Percentiles rank a stretch among this genome's conserved stretches.
Conservation (phyloP, 2,888 invertebrate species). For the Acanthococcus lagerstroemiae region DNA sequence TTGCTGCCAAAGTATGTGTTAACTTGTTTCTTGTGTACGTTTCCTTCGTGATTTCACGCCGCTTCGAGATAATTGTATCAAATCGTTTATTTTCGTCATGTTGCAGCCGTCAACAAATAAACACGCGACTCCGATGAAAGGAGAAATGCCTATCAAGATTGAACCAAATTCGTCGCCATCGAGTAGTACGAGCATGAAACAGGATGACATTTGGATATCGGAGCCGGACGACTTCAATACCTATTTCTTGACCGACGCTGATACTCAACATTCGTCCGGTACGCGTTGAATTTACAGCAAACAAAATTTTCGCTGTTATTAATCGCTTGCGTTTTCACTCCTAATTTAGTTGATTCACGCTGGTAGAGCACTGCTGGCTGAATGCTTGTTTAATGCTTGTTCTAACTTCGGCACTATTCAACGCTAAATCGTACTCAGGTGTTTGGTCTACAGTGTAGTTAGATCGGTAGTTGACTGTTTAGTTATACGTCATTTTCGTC, state of each 20-base stretch:
- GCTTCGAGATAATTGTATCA: not conserved
- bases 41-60: not conserved
- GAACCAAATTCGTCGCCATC: slow-evolving; percentile 21
- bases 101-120: not conserved
- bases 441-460: too few relatives aligned
- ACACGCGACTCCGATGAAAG: not conserved
- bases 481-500: too few relatives aligned
- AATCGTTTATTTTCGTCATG: not conserved
- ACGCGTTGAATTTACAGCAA: slow-evolving; percentile 2
- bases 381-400: too few relatives aligned
- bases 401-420: too few relatives aligned
- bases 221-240: slow-evolving; percentile 23
- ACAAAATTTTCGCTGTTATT: not conserved
- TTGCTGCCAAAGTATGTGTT: not conserved
- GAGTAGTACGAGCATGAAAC: slow-evolving; percentile 17
- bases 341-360: not conserved
- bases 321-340: not conserved
- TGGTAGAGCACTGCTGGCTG: too few relatives aligned
- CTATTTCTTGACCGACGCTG: slow-evolving; percentile 19
- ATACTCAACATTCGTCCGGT: slow-evolving; percentile 21
- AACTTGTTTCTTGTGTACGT: not conserved
- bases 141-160: not conserved
- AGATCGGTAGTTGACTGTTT: too few relatives aligned
- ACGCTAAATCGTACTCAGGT: too few relatives aligned
- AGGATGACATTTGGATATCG: slow-evolving; percentile 20